A percentile compares a stretch with the other conserved stretches of the same genome.
phyloP scores from a whole-genome alignment of 2,797 vertebrate genomes.

The Malacoctenus gilli region DNA sequence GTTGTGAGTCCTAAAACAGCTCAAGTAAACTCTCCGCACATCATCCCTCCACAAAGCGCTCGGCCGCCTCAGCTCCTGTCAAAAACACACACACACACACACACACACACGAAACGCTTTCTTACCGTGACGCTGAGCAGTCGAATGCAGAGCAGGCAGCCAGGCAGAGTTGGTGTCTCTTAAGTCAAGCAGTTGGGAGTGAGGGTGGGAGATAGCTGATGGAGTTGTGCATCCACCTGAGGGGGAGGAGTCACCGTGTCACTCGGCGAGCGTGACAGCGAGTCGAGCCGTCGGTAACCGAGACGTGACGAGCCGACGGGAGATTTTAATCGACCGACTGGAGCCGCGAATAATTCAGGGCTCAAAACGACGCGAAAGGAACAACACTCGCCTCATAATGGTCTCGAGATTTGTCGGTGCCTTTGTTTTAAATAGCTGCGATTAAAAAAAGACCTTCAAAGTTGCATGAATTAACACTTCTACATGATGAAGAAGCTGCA shows the following conservation, averaged over 20 bases:
- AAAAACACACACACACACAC: constrained; percentile 5
- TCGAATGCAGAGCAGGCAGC: constrained; percentile 44
- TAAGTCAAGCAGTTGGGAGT: constrained; percentile 59
- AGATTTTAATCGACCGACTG: not conserved
- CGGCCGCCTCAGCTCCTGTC: not conserved
- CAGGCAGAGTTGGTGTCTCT: constrained; percentile 54
- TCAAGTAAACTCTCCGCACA: not conserved
- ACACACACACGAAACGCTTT: too few species aligned
- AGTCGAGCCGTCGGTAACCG: constrained; percentile 12
- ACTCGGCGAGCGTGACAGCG: constrained; percentile 20
- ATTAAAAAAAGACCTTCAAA: too few species aligned
- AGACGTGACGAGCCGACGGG: not conserved
- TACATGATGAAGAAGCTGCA: not conserved
- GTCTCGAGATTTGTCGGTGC: not conserved
- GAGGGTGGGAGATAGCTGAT: constrained; percentile 49
- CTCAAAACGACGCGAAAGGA: not conserved
- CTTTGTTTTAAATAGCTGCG: too few species aligned
- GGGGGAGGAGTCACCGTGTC: constrained; percentile 67
- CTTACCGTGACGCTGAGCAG: constrained; percentile 48
- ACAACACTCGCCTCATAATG: not conserved
- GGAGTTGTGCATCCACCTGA: constrained; percentile 67
- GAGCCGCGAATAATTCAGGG: not conserved
- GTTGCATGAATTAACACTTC: too few species aligned
- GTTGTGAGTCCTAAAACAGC: too few species aligned
- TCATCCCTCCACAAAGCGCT: not conserved